Evolutionary conservation across 2,888 invertebrate genomes (phyloP), one percentile per base, ranked within the genome.

Genomic region (Lasioglossum figueresi): DNA sequence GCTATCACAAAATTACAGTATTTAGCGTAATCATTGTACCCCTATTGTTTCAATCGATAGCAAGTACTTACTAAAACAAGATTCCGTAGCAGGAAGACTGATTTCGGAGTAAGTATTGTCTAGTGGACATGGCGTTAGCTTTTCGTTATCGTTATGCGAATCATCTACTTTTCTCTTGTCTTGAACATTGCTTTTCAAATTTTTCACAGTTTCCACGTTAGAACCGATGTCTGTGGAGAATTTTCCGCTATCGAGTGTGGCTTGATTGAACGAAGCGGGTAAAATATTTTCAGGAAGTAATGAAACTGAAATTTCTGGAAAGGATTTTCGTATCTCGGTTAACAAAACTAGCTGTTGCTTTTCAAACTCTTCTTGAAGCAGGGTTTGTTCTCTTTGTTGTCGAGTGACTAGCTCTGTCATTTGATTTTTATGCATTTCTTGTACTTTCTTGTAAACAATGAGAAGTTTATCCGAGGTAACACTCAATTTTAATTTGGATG

Each of bases 361-460:
- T 87, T 97, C 96, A 90, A 97, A 97, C 70, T 96, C 96, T 90
- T 96, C 95, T 90, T 97, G 96, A 88, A 97, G 94, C 43, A 96
- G 94, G 73, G 96, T 94, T 90, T 97, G 97, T 91, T 97, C 97
- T 74, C 95, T 95, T 83, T 96, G 96, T 92, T 97, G 97, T 80
- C 96, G 96, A 56, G 96, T 96, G 4, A 97, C 95, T 76, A 97
- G 93, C 78, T 95, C 96, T 0, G 96, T 95, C 96, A 97, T 96
- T 93, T 97, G 96, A 63, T 95, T 94, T 12, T 96, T 95, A 92
- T 97, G 97, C 86, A 97, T 96, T 56, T 96, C 96, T 90, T 97
- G 96, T 85, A 97, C 93, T 95, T 96, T 89, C 93, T 91, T 90
- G 56, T 95, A 94, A 71, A 94, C 91, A 12, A 88, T 85, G 40